phyloP scores from a whole-genome alignment of 2,888 invertebrate species.

The Saturnia japonica region DNA sequence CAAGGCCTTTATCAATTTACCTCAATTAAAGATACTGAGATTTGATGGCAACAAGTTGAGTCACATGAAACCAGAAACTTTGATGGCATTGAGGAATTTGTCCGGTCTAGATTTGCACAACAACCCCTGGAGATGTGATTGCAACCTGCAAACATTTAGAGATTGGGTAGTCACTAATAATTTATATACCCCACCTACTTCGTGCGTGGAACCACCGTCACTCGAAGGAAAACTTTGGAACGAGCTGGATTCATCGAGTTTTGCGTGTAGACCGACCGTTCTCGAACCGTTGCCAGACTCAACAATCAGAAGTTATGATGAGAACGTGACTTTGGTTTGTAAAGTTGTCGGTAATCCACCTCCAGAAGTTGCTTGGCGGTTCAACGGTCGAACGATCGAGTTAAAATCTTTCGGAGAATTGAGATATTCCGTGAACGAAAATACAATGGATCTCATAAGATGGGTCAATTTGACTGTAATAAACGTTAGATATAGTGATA shows the following conservation, averaged over 20 bases:
- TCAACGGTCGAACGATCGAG: conserved; percentile 84
- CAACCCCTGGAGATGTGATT: conserved; percentile 95
- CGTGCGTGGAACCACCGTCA: conserved; percentile 86
- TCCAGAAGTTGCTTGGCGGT: conserved; percentile 88
- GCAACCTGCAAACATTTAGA: conserved; percentile 89
- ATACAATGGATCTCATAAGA: conserved; percentile 71
- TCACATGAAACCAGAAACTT: conserved; percentile 85
- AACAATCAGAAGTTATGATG: conserved; percentile 84
- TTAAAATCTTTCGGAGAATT: conserved; percentile 75
- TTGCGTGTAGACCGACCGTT: conserved; percentile 92
- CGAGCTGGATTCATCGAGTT: conserved; percentile 86
- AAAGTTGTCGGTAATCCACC: conserved; percentile 88
- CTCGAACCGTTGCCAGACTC: conserved; percentile 83
- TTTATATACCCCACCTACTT: conserved; percentile 88
- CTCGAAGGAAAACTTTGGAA: conserved; percentile 88
- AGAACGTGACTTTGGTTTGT: conserved; percentile 88
- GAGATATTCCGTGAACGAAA: conserved; percentile 73
- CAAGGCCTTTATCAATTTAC: conserved; percentile 86
- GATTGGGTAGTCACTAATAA: conserved; percentile 88
- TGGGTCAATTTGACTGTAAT: conserved; percentile 88
- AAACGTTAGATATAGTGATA: conserved; percentile 84
- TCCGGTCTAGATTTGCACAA: conserved; percentile 88
- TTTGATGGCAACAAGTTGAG: conserved; percentile 90
- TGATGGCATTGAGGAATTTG: conserved; percentile 85
- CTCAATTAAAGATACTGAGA: conserved; percentile 85